A percentile compares a stretch with the other conserved stretches of the same genome.
Evolutionary conservation across 2,888 invertebrate species (phyloP).

Genomic region (Drosophila anceps): DNA sequence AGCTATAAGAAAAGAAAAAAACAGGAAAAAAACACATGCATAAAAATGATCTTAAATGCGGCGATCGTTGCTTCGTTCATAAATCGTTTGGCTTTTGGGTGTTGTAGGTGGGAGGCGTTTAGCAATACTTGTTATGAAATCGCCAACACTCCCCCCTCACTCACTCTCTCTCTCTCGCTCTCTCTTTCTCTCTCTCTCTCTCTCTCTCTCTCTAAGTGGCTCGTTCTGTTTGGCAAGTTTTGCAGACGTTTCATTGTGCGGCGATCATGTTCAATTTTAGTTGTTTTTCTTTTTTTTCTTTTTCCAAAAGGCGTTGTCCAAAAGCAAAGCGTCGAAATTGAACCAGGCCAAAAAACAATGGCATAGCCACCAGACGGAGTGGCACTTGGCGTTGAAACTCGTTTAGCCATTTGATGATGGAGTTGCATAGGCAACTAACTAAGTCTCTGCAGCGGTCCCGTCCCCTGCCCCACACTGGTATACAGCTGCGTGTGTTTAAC

Average conservation of each 20-base stretch:
- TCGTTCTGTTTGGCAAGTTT: slow-evolving; percentile 34
- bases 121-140: slow-evolving; percentile 79
- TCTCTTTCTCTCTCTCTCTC: background rate
- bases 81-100: slow-evolving; percentile 43
- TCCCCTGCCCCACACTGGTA: background rate
- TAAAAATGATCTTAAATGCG: slow-evolving; percentile 35
- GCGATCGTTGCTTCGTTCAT: slow-evolving; percentile 43
- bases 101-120: slow-evolving; percentile 51
- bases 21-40: slow-evolving; percentile 32
- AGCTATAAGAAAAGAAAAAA: slow-evolving; percentile 18
- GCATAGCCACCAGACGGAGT: slow-evolving; percentile 64
- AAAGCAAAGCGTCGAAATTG: slow-evolving; percentile 56
- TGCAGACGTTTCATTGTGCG: slow-evolving; percentile 46
- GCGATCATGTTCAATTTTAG: slow-evolving; percentile 63
- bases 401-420: slow-evolving; percentile 54
- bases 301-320: slow-evolving; percentile 62
- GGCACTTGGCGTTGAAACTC: slow-evolving; percentile 70
- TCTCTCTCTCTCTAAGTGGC: background rate
- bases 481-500: slow-evolving; percentile 60
- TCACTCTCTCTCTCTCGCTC: background rate
- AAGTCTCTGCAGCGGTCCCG: slow-evolving; percentile 10
- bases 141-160: slow-evolving; percentile 1
- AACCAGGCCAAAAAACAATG: slow-evolving; percentile 75
- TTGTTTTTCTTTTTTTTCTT: slow-evolving; percentile 11
- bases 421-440: slow-evolving; percentile 44